phyloP scores from a whole-genome alignment of 1,140 invertebrate species.

The Drosophila funebris region DNA sequence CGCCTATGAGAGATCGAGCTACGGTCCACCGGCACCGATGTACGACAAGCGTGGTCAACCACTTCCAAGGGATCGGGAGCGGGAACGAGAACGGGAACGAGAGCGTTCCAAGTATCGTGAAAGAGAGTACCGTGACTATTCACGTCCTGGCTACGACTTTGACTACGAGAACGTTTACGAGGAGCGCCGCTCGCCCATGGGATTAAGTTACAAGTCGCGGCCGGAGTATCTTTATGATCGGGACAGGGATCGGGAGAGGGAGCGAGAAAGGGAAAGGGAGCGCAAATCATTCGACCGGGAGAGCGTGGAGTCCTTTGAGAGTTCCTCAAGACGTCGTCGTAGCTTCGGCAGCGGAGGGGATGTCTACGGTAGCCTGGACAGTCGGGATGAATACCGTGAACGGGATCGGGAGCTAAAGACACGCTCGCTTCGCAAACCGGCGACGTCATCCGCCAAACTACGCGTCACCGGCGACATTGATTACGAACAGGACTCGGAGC shows the following conservation, averaged over 20 bases:
- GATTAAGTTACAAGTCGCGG: constrained; percentile 50
- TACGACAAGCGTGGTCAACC: constrained; percentile 79
- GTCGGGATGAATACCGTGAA: constrained; percentile 74
- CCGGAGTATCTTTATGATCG: constrained; percentile 73
- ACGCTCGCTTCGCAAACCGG: constrained; percentile 71
- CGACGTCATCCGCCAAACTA: constrained; percentile 63
- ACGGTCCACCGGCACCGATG: constrained; percentile 75
- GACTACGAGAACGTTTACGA: constrained; percentile 82
- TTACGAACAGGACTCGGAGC: constrained; percentile 82
- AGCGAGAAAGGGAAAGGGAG: constrained; percentile 45
- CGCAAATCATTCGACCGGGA: constrained; percentile 83
- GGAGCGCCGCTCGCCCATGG: constrained; percentile 71
- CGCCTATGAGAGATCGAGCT: constrained; percentile 79
- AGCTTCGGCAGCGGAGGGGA: constrained; percentile 83
- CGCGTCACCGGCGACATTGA: constrained; percentile 76
- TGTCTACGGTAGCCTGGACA: constrained; percentile 79
- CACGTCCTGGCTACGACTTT: constrained; percentile 76
- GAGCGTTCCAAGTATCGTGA: constrained; percentile 61
- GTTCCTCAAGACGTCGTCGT: constrained; percentile 64
- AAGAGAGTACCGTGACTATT: constrained; percentile 70
- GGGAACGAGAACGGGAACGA: constrained; percentile 40
- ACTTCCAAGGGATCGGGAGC: constrained; percentile 44
- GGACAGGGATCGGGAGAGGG: constrained; percentile 39
- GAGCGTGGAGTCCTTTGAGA: constrained; percentile 82
- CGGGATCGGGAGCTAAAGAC: constrained; percentile 72